These are phyloP conservation scores for Spatula clypeata DNA, from an alignment of 2,797 vertebrate genomes.

Conservation along the genomic window DNA sequence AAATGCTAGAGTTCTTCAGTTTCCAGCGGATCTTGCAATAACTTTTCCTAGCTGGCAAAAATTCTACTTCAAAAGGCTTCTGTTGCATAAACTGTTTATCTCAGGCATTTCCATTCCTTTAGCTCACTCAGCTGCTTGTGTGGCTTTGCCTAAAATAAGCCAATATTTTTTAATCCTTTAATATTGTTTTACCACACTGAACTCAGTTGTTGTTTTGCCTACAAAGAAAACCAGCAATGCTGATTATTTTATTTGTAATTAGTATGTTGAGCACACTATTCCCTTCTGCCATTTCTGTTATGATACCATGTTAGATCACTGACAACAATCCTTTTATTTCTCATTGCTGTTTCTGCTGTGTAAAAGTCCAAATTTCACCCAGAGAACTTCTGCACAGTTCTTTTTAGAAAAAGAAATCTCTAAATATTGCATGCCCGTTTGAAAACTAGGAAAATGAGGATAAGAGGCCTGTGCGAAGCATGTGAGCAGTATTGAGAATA, in stretches of 20 bases:
- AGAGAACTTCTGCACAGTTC: background rate
- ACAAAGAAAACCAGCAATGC: background rate
- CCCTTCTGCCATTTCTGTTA: background rate
- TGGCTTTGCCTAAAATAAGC: background rate
- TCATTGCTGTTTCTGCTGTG: background rate
- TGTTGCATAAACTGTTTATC: background rate
- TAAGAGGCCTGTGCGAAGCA: background rate
- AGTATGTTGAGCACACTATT: background rate
- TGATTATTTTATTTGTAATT: background rate
- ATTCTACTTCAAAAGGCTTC: background rate
- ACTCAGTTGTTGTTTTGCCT: background rate
- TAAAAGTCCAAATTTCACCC: background rate
- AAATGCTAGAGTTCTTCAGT: background rate
- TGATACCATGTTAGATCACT: background rate
- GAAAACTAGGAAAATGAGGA: background rate
- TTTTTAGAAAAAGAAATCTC: background rate
- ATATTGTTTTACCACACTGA: background rate
- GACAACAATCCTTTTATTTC: background rate
- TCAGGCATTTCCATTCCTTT: background rate
- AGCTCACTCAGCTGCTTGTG: background rate
- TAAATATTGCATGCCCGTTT: background rate
- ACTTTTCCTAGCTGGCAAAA: background rate
- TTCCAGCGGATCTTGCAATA: background rate
- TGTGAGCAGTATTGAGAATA: background rate
- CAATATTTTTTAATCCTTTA: background rate